phyloP scores from a whole-genome alignment of 2,113 vertebrate genomes.

The Sula dactylatra region DNA sequence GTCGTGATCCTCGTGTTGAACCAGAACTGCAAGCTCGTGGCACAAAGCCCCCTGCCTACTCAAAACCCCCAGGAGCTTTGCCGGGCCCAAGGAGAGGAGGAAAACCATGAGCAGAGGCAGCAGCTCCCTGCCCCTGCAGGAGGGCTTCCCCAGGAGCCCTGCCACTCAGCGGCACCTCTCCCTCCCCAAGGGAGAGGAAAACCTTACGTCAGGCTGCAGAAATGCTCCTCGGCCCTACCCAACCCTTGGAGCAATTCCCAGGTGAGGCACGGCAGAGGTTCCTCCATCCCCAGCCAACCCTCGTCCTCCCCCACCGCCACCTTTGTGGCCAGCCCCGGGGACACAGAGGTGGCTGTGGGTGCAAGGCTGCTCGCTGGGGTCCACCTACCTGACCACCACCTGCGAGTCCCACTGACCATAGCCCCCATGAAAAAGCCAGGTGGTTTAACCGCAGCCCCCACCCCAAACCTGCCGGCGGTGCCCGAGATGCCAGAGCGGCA shows the following conservation, averaged over 20 bases:
- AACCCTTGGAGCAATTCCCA: conserved; percentile 47
- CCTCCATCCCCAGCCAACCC: background rate
- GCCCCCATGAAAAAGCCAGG: background rate
- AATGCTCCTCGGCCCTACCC: conserved; percentile 49
- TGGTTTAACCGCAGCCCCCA: background rate
- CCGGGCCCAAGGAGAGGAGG: background rate
- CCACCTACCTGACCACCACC: accelerated
- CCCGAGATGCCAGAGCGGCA: accelerated
- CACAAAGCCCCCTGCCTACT: background rate
- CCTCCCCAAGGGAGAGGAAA: conserved; percentile 3
- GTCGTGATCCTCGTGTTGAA: background rate
- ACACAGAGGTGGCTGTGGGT: background rate
- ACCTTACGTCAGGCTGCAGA: conserved; percentile 39
- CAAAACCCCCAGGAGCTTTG: background rate
- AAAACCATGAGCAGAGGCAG: background rate
- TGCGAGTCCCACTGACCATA: background rate
- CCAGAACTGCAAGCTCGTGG: background rate
- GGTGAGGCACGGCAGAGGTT: background rate
- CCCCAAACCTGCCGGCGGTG: background rate
- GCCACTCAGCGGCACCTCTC: background rate
- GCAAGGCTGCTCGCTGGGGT: no score
- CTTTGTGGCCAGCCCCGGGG: background rate
- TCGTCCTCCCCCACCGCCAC: accelerated
- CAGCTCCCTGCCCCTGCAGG: background rate
- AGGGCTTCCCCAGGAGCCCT: background rate